Evolutionary conservation across 2,888 invertebrate genomes (phyloP).

Genomic region (Drosophila setosimentum): DNA sequence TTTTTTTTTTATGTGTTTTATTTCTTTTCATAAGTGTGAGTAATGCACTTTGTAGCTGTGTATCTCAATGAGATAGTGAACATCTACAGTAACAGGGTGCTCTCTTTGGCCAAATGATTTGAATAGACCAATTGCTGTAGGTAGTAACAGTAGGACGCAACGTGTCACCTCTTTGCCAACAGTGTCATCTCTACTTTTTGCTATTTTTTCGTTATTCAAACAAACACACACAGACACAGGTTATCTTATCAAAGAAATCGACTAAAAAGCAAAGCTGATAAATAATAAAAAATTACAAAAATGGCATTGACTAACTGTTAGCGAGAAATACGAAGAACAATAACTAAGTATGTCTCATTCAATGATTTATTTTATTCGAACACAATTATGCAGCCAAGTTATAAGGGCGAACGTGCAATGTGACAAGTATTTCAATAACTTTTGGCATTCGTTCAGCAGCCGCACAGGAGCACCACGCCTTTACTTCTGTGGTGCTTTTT

Average conservation of each 20-base stretch:
- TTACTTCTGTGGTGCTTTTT: not conserved
- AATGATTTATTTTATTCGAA: not conserved
- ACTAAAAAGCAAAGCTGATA: conserved; percentile 47
- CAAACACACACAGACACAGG: conserved; percentile 3
- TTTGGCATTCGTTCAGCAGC: conserved; percentile 8
- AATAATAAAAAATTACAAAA: conserved; percentile 34
- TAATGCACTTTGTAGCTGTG: not conserved
- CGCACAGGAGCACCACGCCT: not conserved
- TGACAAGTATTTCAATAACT: conserved; percentile 55
- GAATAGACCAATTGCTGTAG: not conserved
- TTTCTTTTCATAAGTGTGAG: no score
- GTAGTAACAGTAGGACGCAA: not conserved
- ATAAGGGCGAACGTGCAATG: conserved; percentile 45
- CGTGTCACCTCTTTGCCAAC: not conserved
- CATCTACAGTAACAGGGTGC: not conserved
- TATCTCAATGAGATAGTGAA: not conserved
- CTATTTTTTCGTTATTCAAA: conserved; percentile 27
- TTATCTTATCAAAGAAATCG: conserved; percentile 66
- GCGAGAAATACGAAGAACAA: conserved; percentile 24
- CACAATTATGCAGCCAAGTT: not conserved
- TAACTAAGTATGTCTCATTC: conserved; percentile 16
- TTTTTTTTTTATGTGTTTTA: no score
- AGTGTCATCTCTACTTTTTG: conserved; percentile 2
- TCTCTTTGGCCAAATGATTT: not conserved
- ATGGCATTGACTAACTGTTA: conserved; percentile 52